phyloP scores from a whole-genome alignment of 2,797 vertebrate species.

The Alectoris magna region DNA sequence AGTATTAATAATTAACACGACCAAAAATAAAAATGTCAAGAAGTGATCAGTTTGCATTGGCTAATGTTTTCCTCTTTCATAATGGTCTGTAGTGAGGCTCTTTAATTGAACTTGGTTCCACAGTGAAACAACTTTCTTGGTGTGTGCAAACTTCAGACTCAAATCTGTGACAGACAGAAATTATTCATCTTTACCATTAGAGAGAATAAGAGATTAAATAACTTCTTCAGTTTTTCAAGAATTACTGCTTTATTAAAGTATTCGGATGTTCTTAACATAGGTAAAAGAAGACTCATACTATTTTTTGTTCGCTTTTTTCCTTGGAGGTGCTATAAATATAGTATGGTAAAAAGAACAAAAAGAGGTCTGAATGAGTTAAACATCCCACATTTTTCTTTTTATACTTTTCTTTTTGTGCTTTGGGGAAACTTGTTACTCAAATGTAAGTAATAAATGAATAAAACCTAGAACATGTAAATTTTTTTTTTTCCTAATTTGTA shows the following conservation, averaged over 20 bases:
- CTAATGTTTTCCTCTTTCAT: not conserved
- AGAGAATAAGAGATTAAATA: not conserved
- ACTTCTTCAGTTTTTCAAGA: conserved; percentile 8
- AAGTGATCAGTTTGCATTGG: not conserved
- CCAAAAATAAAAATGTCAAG: not conserved
- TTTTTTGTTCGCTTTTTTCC: not conserved
- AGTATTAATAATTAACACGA: not conserved
- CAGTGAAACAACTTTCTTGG: not conserved
- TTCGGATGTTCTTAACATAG: not conserved
- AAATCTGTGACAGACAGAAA: not conserved
- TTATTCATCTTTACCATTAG: not conserved
- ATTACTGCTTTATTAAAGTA: not conserved
- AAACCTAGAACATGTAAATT: not conserved
- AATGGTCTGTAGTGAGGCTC: not conserved
- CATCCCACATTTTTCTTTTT: conserved; percentile 56
- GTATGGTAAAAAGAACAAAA: conserved; percentile 5
- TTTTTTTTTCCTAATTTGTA: conserved; percentile 9
- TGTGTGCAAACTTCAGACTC: not conserved
- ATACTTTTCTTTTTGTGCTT: not conserved
- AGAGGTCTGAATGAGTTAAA: conserved; percentile 28
- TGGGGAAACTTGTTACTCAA: not conserved
- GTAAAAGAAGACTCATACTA: not conserved
- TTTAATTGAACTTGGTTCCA: not conserved
- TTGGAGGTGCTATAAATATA: not conserved
- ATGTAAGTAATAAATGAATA: not conserved